A percentile compares a stretch with the other conserved stretches of the same genome.
These are phyloP conservation scores for Acestrorhynchus altus DNA, from an alignment of 2,797 vertebrate genomes.

Conservation along the genomic window DNA sequence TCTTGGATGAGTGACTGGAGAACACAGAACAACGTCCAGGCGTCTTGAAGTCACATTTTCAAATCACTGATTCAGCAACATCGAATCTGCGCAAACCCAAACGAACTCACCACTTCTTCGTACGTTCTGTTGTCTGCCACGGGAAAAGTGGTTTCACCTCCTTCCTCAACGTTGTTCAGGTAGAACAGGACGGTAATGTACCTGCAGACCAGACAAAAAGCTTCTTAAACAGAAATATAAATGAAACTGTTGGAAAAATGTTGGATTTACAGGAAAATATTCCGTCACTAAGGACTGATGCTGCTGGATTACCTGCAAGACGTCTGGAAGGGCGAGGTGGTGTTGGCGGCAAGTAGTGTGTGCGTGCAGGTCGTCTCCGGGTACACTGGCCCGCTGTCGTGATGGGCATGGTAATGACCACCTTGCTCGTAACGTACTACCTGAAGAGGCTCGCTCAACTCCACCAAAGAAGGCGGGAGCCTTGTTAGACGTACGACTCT, in stretches of 20 bases:
- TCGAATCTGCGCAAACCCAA: background rate
- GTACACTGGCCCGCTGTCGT: slow-evolving; percentile 97
- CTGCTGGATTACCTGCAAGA: slow-evolving; percentile 89
- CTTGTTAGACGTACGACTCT: slow-evolving; percentile 91
- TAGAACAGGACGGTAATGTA: slow-evolving; percentile 99
- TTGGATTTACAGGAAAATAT: background rate
- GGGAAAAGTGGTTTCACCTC: slow-evolving; percentile 97
- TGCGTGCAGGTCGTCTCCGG: slow-evolving; percentile 96
- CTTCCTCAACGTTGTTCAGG: slow-evolving; percentile 96
- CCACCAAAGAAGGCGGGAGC: slow-evolving; percentile 88
- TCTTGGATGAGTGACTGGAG: slow-evolving; percentile 94
- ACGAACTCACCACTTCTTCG: slow-evolving; percentile 90
- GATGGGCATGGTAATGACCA: slow-evolving; percentile 97
- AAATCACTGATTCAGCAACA: background rate
- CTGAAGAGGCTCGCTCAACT: slow-evolving; percentile 96
- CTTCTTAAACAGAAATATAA: background rate
- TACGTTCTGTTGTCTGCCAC: slow-evolving; percentile 99
- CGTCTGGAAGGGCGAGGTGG: slow-evolving; percentile 92
- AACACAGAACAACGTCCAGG: slow-evolving; percentile 46
- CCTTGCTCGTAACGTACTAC: slow-evolving; percentile 95
- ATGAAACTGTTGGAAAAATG: no score
- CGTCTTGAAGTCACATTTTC: background rate
- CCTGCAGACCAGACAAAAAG: slow-evolving; percentile 80
- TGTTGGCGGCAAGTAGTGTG: slow-evolving; percentile 89
- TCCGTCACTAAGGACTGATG: background rate